Conservation (phyloP, 2,888 invertebrate species). For the Drosophila infuscata region DNA sequence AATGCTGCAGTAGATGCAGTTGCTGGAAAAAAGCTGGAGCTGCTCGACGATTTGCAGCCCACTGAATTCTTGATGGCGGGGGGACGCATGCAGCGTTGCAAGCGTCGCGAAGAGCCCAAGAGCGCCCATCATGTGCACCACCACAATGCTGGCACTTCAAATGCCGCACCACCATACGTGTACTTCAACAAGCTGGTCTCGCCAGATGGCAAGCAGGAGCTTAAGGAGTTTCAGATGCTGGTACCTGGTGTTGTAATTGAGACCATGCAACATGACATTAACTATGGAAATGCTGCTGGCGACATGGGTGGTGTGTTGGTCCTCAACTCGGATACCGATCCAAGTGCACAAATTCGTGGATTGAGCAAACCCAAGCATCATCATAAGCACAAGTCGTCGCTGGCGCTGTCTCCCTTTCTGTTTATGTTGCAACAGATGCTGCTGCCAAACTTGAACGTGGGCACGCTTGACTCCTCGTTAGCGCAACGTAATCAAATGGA, state of each 20-base stretch:
- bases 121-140: constrained; percentile 8
- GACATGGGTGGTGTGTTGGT: constrained; percentile 42
- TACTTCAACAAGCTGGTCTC: constrained; percentile 66
- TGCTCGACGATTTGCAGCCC: background rate
- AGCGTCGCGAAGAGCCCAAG: constrained; percentile 41
- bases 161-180: constrained; percentile 37
- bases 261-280: constrained; percentile 61
- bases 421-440: constrained; percentile 63
- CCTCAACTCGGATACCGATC: constrained; percentile 35
- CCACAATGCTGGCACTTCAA: background rate
- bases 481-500: constrained; percentile 18
- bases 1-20: background rate
- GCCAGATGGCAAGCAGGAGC: constrained; percentile 65
- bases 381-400: constrained; percentile 36
- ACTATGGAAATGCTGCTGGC: constrained; percentile 26
- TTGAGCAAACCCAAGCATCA: constrained; percentile 36
- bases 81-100: constrained; percentile 29
- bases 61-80: constrained; percentile 7
- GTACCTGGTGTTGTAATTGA: constrained; percentile 64
- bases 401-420: constrained; percentile 50
- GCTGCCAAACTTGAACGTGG: constrained; percentile 42
- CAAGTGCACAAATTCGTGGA: constrained; percentile 16
- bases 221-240: constrained; percentile 59
- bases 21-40: background rate
- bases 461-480: constrained; percentile 7